Percentiles rank a stretch among this genome's conserved stretches.
Conservation (phyloP, 1,140 invertebrate genomes). For the Saxidomus purpurata region DNA sequence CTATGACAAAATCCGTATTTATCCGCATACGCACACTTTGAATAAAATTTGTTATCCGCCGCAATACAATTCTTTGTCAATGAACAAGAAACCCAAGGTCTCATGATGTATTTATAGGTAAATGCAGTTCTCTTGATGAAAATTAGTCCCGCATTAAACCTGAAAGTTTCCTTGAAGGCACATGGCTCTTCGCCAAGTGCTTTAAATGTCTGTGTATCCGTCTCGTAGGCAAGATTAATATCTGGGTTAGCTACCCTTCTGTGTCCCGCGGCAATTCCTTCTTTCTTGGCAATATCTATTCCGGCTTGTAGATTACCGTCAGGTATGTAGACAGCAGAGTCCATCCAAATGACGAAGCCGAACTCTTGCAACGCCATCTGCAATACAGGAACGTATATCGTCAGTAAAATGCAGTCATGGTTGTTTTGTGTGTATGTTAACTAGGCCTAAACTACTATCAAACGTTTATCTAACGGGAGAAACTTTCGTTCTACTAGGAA, state of each 20-base stretch:
- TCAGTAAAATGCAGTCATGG: no score
- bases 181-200: constrained; percentile 21
- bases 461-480: no score
- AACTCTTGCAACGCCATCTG: constrained; percentile 31
- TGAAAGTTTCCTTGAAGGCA: neutral
- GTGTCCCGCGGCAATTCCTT: constrained; percentile 12
- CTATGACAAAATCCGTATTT: constrained; percentile 20
- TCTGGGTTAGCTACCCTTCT: neutral
- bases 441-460: no score
- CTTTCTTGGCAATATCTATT: neutral
- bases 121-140: constrained; percentile 20
- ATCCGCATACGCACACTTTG: neutral
- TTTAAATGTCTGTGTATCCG: constrained; percentile 13
- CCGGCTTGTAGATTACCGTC: constrained; percentile 23
- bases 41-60: constrained; percentile 10
- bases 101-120: constrained; percentile 28
- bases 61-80: constrained; percentile 9
- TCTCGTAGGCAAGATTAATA: neutral
- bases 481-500: no score
- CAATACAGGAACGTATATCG: neutral
- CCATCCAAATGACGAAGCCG: constrained; percentile 42
- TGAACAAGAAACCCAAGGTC: constrained; percentile 22
- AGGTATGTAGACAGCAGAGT: constrained; percentile 29
- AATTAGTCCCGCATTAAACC: constrained; percentile 12
- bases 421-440: no score